These are phyloP conservation scores for Odontocolon sp. DNA, from an alignment of 2,888 invertebrate genomes.

Conservation along the genomic window DNA sequence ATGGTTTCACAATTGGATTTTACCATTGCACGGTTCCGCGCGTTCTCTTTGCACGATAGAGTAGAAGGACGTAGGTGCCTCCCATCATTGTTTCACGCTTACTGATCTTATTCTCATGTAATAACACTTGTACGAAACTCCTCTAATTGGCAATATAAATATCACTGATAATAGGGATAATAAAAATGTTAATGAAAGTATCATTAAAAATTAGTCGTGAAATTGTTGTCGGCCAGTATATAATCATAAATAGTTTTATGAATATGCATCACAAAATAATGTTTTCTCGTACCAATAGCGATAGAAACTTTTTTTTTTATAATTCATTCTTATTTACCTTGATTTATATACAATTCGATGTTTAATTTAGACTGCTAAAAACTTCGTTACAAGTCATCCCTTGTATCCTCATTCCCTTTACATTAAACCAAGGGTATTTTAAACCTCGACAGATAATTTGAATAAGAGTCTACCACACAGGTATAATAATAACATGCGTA, in stretches of 20 bases:
- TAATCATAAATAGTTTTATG: too few species aligned
- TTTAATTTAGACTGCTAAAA: neutral
- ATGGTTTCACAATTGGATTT: slow-evolving; percentile 81
- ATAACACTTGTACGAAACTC: neutral
- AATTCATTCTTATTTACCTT: neutral
- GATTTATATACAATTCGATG: slow-evolving; percentile 16
- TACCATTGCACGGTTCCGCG: slow-evolving; percentile 76
- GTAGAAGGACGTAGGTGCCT: slow-evolving; percentile 64
- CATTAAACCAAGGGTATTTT: slow-evolving; percentile 31
- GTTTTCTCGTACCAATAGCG: too few species aligned
- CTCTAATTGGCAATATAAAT: neutral
- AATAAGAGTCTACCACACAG: slow-evolving; percentile 31
- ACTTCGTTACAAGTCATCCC: neutral
- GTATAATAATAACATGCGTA: slow-evolving; percentile 43
- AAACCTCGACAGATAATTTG: slow-evolving; percentile 46
- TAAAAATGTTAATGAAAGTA: neutral
- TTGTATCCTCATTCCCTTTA: slow-evolving; percentile 4
- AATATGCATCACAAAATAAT: too few species aligned
- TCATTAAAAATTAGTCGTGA: too few species aligned
- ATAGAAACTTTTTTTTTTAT: too few species aligned
- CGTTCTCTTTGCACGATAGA: slow-evolving; percentile 65
- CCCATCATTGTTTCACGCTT: slow-evolving; percentile 78
- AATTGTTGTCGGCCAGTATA: too few species aligned
- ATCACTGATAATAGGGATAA: neutral
- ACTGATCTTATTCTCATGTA: slow-evolving; percentile 66